phyloP scores from a whole-genome alignment of 2,797 vertebrate species.

The Chrysocyon brachyurus region DNA sequence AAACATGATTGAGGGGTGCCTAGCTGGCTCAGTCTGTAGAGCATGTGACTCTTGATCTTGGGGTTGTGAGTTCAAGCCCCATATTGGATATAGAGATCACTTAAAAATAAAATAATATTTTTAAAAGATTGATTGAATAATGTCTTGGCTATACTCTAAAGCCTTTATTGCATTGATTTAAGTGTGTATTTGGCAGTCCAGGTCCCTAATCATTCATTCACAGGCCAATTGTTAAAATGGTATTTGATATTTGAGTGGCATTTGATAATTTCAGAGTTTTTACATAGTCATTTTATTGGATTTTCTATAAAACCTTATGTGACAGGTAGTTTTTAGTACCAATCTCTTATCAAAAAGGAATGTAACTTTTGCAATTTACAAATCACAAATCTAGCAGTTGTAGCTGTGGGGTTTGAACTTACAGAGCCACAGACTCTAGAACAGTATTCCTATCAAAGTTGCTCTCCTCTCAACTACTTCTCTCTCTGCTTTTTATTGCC shows the following conservation, averaged over 20 bases:
- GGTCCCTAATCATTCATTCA: neutral
- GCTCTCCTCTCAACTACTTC: neutral
- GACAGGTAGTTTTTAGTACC: neutral
- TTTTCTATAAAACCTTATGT: slow-evolving; percentile 9
- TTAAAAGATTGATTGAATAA: neutral
- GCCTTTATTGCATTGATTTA: neutral
- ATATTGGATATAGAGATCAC: neutral
- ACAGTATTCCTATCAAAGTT: neutral
- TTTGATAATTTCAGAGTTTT: slow-evolving; percentile 49
- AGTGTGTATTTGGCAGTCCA: neutral
- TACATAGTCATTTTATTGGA: neutral
- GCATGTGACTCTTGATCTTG: neutral
- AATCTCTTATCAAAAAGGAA: slow-evolving; percentile 27
- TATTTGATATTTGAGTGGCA: slow-evolving; percentile 51
- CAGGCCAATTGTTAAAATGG: slow-evolving; percentile 29
- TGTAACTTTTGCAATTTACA: neutral
- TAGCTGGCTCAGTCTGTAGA: neutral
- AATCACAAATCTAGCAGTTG: neutral
- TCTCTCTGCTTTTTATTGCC: neutral
- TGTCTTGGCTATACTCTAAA: neutral
- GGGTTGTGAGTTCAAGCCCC: neutral
- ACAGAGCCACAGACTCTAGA: neutral
- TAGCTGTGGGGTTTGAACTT: neutral
- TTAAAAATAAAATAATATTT: neutral
- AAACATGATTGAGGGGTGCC: neutral